Evolutionary conservation across 2,888 invertebrate genomes (phyloP).

Genomic region (Spisula solida): DNA sequence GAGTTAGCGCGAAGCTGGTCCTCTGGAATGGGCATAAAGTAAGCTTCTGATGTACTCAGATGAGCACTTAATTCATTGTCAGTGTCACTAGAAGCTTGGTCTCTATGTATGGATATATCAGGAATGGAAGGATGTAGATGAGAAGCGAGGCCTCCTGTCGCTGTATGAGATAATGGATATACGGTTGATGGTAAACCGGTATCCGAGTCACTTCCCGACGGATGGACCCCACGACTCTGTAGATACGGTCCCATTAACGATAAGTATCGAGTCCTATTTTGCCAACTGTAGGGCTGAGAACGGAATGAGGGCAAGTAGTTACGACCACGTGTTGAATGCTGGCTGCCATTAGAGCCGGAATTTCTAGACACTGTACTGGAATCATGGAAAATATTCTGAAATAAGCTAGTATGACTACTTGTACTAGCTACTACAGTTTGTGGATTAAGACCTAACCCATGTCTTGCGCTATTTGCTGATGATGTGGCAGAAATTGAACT

Average conservation of each 20-base stretch:
- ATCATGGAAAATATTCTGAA: slow-evolving; percentile 59
- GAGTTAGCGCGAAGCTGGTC: slow-evolving; percentile 48
- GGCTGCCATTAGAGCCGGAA: neutral
- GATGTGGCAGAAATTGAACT: neutral
- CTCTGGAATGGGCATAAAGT: slow-evolving; percentile 61
- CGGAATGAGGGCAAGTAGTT: slow-evolving; percentile 29
- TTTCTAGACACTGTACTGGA: slow-evolving; percentile 25
- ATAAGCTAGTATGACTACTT: slow-evolving; percentile 55
- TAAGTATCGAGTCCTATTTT: slow-evolving; percentile 41
- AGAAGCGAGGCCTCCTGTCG: neutral
- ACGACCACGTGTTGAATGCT: slow-evolving; percentile 8
- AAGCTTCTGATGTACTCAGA: slow-evolving; percentile 52
- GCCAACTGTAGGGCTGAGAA: slow-evolving; percentile 49
- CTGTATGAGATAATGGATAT: neutral
- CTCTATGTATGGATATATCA: slow-evolving; percentile 15
- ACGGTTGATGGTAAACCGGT: neutral
- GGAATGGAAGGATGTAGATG: neutral
- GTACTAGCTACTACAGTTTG: slow-evolving; percentile 51
- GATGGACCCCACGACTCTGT: slow-evolving; percentile 56
- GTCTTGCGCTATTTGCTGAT: neutral
- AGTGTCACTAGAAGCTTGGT: slow-evolving; percentile 60
- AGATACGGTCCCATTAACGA: slow-evolving; percentile 64
- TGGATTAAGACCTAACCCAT: neutral
- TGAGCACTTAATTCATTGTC: slow-evolving; percentile 60
- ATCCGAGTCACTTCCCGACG: neutral